These are phyloP conservation scores for Thalassophryne amazonica DNA, from an alignment of 2,797 vertebrate species.

Conservation along the genomic window DNA sequence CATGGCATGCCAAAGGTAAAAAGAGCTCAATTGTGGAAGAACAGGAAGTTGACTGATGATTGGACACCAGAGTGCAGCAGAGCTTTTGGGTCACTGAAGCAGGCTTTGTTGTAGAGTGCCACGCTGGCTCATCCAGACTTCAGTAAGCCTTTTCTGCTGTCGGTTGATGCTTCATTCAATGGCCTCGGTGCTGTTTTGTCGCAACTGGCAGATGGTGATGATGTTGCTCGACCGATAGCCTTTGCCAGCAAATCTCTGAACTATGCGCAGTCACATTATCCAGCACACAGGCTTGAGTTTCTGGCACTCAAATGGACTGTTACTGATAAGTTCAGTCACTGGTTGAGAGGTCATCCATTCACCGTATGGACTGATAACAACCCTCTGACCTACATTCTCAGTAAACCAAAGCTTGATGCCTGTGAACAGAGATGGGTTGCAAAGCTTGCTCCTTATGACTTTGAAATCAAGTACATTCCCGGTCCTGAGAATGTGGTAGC, in stretches of 20 bases:
- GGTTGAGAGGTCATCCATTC: not conserved
- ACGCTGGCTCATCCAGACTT: constrained; percentile 13
- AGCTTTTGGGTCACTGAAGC: constrained; percentile 6
- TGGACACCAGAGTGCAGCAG: constrained; percentile 3
- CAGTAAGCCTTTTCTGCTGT: constrained; percentile 11
- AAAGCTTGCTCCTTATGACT: constrained; percentile 5
- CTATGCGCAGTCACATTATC: constrained; percentile 8
- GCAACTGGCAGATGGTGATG: not conserved
- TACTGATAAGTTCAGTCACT: constrained; percentile 17
- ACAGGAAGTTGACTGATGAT: not conserved
- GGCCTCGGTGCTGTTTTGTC: constrained; percentile 7
- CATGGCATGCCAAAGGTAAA: not conserved
- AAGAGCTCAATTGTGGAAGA: not conserved
- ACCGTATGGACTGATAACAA: constrained; percentile 10
- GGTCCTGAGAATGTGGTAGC: constrained; percentile 14
- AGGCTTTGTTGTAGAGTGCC: not conserved
- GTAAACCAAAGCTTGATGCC: constrained; percentile 11
- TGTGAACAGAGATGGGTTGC: constrained; percentile 22
- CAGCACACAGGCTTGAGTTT: constrained; percentile 11
- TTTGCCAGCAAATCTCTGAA: constrained; percentile 20
- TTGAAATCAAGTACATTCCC: constrained; percentile 18
- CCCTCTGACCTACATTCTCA: constrained; percentile 9
- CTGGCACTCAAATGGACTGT: constrained; percentile 10
- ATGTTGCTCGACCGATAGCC: not conserved
- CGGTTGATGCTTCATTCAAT: constrained; percentile 3